phyloP scores from a whole-genome alignment of 1,140 invertebrate genomes.

The Branchinecta lindahli region DNA sequence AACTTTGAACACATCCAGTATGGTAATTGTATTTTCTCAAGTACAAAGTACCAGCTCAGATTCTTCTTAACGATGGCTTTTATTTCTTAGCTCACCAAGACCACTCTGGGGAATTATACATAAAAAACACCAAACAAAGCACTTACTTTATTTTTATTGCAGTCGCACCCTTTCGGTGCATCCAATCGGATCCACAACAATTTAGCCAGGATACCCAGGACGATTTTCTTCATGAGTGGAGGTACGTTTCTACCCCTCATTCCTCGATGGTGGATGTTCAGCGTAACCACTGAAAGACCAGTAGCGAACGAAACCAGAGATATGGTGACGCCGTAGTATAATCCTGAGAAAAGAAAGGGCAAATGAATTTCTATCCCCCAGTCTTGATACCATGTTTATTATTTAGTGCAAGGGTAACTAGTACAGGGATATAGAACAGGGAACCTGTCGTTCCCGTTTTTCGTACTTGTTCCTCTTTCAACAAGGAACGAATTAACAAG shows the following conservation, averaged over 20 bases:
- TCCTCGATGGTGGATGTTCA: conserved; percentile 40
- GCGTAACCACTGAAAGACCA: conserved; percentile 36
- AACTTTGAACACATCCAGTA: too few species aligned
- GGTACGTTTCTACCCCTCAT: conserved; percentile 33
- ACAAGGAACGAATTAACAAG: too few species aligned
- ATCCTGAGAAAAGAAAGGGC: conserved; percentile 28
- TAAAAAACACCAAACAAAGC: neutral
- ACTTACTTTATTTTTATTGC: conserved; percentile 17
- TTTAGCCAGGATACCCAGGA: conserved; percentile 38
- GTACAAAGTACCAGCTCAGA: too few species aligned
- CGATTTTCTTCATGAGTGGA: conserved; percentile 34
- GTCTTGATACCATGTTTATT: too few species aligned
- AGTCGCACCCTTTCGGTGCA: conserved; percentile 22
- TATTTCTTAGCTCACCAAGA: too few species aligned
- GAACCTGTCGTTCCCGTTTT: too few species aligned
- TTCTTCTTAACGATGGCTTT: too few species aligned
- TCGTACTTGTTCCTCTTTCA: too few species aligned
- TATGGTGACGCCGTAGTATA: conserved; percentile 47
- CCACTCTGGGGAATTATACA: too few species aligned
- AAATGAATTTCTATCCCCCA: neutral
- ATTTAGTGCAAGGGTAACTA: too few species aligned
- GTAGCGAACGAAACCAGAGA: conserved; percentile 45
- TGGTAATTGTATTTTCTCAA: too few species aligned
- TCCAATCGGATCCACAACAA: conserved; percentile 37
- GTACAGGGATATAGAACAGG: too few species aligned